Conservation (phyloP, 2,797 vertebrate species). For the Agapornis canus region DNA sequence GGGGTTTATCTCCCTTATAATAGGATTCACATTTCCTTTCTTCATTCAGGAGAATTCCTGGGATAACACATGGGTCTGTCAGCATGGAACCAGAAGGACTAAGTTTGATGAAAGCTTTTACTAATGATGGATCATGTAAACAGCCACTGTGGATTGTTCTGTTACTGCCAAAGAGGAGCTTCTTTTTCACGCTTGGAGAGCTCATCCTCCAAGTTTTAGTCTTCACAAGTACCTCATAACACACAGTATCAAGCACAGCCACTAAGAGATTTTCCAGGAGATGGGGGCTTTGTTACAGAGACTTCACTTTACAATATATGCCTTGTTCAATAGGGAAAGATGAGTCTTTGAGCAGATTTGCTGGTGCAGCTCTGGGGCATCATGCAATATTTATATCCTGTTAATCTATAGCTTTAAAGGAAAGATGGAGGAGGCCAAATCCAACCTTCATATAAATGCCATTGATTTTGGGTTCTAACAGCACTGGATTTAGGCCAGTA, state of each 20-base stretch:
- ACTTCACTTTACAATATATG: conserved; percentile 21
- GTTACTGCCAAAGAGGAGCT: neutral
- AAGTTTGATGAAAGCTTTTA: neutral
- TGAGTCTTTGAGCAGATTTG: conserved; percentile 10
- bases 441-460: conserved; percentile 36
- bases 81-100: neutral
- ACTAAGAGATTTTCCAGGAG: conserved; percentile 20
- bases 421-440: conserved; percentile 42
- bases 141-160: neutral
- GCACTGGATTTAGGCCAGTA: conserved; percentile 16
- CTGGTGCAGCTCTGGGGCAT: conserved; percentile 47
- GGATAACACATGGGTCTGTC: neutral
- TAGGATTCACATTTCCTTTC: neutral
- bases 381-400: conserved; percentile 54
- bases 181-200: neutral
- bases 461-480: conserved; percentile 34
- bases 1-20: neutral
- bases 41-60: neutral
- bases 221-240: neutral
- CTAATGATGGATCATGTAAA: conserved; percentile 4
- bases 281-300: neutral
- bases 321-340: conserved; percentile 43
- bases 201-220: neutral
- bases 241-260: neutral
- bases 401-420: conserved; percentile 32